These are phyloP conservation scores for Linnaemya vulpina DNA, from an alignment of 2,888 invertebrate genomes.

Conservation along the genomic window DNA sequence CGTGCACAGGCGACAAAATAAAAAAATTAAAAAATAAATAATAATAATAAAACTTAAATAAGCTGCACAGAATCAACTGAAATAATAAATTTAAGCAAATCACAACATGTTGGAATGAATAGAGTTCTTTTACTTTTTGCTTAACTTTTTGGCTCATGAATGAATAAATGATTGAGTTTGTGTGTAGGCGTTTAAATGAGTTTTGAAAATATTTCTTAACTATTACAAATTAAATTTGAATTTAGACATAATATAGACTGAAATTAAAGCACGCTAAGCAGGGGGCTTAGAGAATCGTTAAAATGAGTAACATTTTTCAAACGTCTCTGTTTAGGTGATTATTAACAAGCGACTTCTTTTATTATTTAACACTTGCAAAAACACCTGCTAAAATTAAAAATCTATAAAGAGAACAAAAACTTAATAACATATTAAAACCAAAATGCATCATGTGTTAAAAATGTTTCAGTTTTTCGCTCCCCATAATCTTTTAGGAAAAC, in stretches of 20 bases:
- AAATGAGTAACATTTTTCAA: neutral
- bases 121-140: neutral
- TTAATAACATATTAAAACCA: constrained; percentile 35
- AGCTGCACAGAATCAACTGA: constrained; percentile 22
- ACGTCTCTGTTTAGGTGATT: constrained; percentile 2
- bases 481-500: constrained; percentile 58
- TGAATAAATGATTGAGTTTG: constrained; percentile 6
- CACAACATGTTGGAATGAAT: constrained; percentile 53
- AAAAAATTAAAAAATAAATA: constrained; percentile 16
- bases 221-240: constrained; percentile 51
- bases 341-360: constrained; percentile 17
- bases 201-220: constrained; percentile 55
- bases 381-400: constrained; percentile 51
- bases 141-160: neutral
- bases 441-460: constrained; percentile 40
- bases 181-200: constrained; percentile 40
- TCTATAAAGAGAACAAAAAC: neutral
- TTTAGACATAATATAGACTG: constrained; percentile 42
- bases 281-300: neutral
- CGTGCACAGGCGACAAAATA: constrained; percentile 48
- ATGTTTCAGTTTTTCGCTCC: neutral
- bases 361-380: constrained; percentile 12
- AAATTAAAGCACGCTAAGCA: constrained; percentile 2
- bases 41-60: constrained; percentile 22
- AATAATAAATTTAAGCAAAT: constrained; percentile 54